These are phyloP conservation scores for Zosterops borbonicus DNA, from an alignment of 2,113 vertebrate species.

Conservation along the genomic window DNA sequence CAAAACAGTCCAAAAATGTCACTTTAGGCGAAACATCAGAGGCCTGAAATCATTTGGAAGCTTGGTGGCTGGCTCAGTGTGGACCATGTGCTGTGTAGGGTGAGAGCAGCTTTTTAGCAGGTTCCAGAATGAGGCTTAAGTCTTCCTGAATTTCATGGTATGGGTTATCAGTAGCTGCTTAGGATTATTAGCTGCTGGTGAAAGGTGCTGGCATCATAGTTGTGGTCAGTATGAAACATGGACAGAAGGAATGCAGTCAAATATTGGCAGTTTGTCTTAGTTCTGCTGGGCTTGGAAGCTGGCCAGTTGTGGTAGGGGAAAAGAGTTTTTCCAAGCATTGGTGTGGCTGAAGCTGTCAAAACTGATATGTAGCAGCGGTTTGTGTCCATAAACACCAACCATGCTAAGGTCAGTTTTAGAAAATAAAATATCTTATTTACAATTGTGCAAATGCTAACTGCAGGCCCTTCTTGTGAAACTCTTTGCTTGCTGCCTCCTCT, in stretches of 20 bases:
- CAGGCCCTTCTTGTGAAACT: neutral
- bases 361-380: neutral
- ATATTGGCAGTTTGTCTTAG: neutral
- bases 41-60: neutral
- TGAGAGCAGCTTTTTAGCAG: neutral
- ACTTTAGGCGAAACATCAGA: neutral
- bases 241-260: neutral
- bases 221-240: neutral
- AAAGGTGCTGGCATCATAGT: neutral
- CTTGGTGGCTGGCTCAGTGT: neutral
- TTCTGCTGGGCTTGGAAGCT: neutral
- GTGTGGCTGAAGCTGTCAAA: neutral
- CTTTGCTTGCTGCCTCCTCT: neutral
- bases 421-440: neutral
- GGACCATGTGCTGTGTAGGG: accelerated
- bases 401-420: neutral
- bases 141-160: neutral
- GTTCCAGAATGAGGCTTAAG: neutral
- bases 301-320: neutral
- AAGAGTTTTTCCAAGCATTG: neutral
- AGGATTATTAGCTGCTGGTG: neutral
- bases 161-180: neutral
- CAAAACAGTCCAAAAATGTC: neutral
- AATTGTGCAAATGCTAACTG: neutral
- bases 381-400: neutral